Percentiles rank a stretch among this genome's conserved stretches.
phyloP scores from a whole-genome alignment of 2,113 vertebrate genomes.

The Grallaria varia region DNA sequence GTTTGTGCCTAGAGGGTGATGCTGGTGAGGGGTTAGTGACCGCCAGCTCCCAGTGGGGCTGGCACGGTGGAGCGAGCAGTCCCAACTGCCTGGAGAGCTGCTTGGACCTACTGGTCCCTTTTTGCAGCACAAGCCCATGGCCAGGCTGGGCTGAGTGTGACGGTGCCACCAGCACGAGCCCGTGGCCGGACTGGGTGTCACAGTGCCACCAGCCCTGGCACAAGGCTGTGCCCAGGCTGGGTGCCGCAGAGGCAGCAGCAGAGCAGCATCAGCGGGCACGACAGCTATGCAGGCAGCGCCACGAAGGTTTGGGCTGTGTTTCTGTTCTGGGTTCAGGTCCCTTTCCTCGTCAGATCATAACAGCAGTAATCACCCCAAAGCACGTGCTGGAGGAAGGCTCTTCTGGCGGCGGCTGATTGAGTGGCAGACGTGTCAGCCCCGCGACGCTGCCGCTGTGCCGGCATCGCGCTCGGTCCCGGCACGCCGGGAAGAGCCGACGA shows the following conservation, averaged over 20 bases:
- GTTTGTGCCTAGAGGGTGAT: neutral
- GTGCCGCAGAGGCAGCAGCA: neutral
- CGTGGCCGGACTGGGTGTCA: rapidly evolving
- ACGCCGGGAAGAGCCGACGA: neutral
- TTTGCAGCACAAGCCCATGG: rapidly evolving
- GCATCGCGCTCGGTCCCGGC: neutral
- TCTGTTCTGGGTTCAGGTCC: neutral
- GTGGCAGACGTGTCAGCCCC: neutral
- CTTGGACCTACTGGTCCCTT: neutral
- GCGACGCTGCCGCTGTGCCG: neutral
- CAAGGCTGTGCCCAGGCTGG: neutral
- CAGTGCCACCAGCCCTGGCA: neutral
- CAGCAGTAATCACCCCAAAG: neutral
- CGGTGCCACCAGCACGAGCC: rapidly evolving
- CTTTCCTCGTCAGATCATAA: neutral
- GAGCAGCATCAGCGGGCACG: neutral
- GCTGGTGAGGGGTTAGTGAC: neutral
- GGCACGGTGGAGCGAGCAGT: rapidly evolving
- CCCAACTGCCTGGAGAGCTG: neutral
- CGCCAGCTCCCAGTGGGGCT: neutral
- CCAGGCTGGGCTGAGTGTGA: neutral
- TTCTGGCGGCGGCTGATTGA: neutral
- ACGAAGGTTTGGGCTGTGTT: neutral
- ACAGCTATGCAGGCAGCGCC: rapidly evolving
- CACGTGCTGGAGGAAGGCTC: neutral